Conservation (phyloP, 1,140 invertebrate genomes). For the Eupeodes corollae region DNA sequence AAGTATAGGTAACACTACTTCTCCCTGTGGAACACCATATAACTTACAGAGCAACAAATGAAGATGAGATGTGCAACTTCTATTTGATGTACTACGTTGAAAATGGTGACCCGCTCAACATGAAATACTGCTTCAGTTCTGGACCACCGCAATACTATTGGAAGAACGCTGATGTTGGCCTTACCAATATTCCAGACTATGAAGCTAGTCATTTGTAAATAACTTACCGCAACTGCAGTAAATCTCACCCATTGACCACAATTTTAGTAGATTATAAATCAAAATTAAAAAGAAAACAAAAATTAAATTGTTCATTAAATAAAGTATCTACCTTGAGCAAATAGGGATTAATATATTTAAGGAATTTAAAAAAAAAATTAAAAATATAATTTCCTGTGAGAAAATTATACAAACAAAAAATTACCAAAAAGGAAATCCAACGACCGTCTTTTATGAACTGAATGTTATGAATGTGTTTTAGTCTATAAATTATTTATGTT, state of each 20-base stretch:
- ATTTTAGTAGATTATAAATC: neutral
- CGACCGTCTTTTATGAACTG: no score
- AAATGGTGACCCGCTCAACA: conserved; percentile 59
- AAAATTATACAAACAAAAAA: no score
- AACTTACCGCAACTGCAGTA: neutral
- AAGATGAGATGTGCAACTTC: conserved; percentile 99
- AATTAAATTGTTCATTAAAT: neutral
- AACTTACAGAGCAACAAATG: conserved; percentile 60
- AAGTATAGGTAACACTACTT: neutral
- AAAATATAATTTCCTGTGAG: no score
- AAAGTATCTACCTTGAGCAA: neutral
- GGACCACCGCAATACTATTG: conserved; percentile 79
- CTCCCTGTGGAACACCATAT: neutral
- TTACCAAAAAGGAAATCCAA: no score
- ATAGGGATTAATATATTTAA: no score
- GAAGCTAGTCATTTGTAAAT: conserved; percentile 49
- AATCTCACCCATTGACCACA: neutral
- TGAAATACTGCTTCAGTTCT: conserved; percentile 75
- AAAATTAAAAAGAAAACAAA: neutral
- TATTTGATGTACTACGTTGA: conserved; percentile 97
- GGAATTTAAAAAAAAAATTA: no score
- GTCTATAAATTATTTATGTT: no score
- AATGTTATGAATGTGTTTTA: no score
- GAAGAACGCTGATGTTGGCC: conserved; percentile 45
- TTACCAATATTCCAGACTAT: conserved; percentile 69